Conservation (phyloP, 2,113 vertebrate genomes). For the Mustela lutreola region DNA sequence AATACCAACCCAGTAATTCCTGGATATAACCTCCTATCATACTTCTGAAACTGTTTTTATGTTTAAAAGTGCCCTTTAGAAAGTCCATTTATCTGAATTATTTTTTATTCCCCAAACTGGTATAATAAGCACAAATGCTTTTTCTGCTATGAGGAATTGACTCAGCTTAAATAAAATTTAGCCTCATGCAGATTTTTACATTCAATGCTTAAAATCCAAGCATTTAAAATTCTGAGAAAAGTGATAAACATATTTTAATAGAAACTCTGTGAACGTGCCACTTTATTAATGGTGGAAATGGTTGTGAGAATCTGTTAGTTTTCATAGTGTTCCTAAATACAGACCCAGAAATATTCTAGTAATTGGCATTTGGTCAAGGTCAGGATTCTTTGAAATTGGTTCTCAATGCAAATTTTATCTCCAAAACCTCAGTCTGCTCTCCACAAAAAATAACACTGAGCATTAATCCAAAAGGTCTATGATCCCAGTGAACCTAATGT, state of each 20-base stretch:
- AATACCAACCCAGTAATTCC: neutral
- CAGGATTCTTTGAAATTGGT: neutral
- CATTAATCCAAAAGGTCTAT: slow-evolving; percentile 8
- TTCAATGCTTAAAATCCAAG: slow-evolving; percentile 18
- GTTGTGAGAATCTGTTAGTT: slow-evolving; percentile 8
- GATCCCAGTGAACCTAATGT: neutral
- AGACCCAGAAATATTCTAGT: neutral
- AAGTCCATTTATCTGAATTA: slow-evolving; percentile 20
- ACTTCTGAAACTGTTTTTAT: slow-evolving; percentile 18
- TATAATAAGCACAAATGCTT: neutral
- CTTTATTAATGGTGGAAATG: neutral
- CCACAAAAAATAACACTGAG: neutral
- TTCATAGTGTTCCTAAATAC: slow-evolving; percentile 22
- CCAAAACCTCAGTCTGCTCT: neutral
- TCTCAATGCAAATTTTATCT: slow-evolving; percentile 15
- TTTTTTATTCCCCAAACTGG: slow-evolving; percentile 37
- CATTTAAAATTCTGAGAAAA: slow-evolving; percentile 28
- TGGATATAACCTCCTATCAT: neutral
- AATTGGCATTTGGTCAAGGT: slow-evolving; percentile 20
- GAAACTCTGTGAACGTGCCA: neutral
- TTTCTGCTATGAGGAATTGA: neutral
- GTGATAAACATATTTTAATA: neutral
- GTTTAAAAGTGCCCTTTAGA: neutral
- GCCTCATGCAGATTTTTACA: neutral
- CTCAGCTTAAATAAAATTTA: slow-evolving; percentile 13